Evolutionary conservation across 2,113 vertebrate genomes (phyloP), one percentile per base, ranked within the genome.

Genomic region (Lasiurus borealis): DNA sequence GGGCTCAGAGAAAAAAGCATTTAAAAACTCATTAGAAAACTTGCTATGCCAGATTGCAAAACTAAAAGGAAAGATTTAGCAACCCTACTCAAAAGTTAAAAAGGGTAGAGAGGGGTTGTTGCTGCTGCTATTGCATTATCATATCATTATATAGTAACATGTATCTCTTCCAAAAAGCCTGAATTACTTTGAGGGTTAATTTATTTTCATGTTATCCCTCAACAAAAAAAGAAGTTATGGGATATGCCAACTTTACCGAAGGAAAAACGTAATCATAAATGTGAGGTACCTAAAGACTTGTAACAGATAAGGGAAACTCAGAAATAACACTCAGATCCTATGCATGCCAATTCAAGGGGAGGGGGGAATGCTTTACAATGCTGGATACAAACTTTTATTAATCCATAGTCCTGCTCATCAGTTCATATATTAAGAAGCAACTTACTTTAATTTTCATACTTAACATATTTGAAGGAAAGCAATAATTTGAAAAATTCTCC

Each of bases 381-480:
- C 18, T 82, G 80, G n/a, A 89, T 84, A 64, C 0, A 92, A 95
- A 54, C 72, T 88, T 93, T 52, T 93, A 85, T 76, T 89, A 96
- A 95, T 23, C 92, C 68, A 91, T 66, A 90, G 68, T 50, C 50
- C 29, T 92, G 52, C 71, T 91, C 29, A 85, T 81, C n/a, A 83
- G 46, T 62, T 86, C 8, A 86, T 68, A 94, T 69, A 94, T 76
- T 93, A 94, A 86, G 62, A 94, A 91, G 52, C 2, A 29, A 64
- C 54, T 85, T 84, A 71, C 78, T 92, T 86, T 87, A 73, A 91
- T 95, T 93, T 88, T 87, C 66, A 78, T 83, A 82, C 15, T 57
- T 88, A 62, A 96, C 48, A 75, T 85, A 86, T 81, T 92, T 94
- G 52, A 94, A 96, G 48, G 31, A 92, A 95, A 94, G n/a, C 15